A percentile compares a stretch with the other conserved stretches of the same genome.
Conservation (phyloP, 2,888 invertebrate species). For the Luperina testacea region DNA sequence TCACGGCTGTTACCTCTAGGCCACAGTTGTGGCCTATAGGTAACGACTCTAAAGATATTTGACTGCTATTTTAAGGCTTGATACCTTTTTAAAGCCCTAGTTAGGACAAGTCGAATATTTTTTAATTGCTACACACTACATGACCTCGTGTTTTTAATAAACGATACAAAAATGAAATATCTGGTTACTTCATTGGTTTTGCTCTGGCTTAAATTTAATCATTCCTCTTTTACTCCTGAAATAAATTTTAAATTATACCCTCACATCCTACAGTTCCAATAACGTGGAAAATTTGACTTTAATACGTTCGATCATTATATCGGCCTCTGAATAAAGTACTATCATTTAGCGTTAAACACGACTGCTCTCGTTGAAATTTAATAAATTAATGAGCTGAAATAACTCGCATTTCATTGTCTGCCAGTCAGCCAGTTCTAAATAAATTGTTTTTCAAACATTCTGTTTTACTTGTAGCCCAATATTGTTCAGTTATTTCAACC, state of each 20-base stretch:
- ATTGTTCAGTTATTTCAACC: constrained; percentile 62
- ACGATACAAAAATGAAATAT: background rate
- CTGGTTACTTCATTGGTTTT: background rate
- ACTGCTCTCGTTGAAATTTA: constrained; percentile 4
- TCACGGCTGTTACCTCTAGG: background rate
- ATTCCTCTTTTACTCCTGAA: constrained; percentile 9
- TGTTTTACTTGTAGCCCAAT: constrained; percentile 31
- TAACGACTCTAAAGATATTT: background rate
- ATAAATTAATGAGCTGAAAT: constrained; percentile 39
- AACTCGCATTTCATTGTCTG: constrained; percentile 18
- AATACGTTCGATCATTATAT: constrained; percentile 24
- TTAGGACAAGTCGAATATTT: background rate
- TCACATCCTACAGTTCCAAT: constrained; percentile 12
- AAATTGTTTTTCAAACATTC: constrained; percentile 49
- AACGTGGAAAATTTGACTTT: constrained; percentile 10
- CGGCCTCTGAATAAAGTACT: constrained; percentile 29
- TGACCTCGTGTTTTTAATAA: background rate
- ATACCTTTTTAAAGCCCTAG: background rate
- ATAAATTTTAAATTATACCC: constrained; percentile 4
- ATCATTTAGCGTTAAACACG: constrained; percentile 27
- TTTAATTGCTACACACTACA: background rate
- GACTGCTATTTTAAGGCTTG: no score
- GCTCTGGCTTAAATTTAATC: constrained; percentile 11
- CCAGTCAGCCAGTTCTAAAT: constrained; percentile 17
- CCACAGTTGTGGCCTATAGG: background rate